Conservation (phyloP, 2,113 vertebrate genomes). For the Megaptera novaeangliae region DNA sequence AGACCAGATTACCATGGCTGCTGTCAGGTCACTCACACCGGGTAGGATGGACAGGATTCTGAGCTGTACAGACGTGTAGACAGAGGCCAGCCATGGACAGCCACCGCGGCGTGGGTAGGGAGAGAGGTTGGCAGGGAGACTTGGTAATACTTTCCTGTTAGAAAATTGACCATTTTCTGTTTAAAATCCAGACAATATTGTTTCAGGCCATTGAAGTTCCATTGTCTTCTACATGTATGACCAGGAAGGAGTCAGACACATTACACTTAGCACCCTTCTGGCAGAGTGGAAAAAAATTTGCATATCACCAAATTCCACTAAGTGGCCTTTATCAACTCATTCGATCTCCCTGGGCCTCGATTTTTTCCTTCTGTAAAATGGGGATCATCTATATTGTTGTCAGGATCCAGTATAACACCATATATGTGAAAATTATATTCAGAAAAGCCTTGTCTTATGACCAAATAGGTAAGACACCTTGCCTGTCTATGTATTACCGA, state of each 20-base stretch:
- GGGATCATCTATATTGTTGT: no score
- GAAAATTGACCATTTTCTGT: not conserved
- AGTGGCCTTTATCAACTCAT: not conserved
- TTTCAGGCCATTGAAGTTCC: not conserved
- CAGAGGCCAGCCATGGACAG: accelerated
- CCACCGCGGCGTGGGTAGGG: not conserved
- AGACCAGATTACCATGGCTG: not conserved
- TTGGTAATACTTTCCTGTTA: not conserved
- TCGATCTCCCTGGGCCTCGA: not conserved
- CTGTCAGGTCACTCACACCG: not conserved
- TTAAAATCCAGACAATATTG: not conserved
- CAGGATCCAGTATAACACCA: not conserved
- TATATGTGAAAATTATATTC: not conserved
- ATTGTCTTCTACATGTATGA: not conserved
- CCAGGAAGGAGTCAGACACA: not conserved
- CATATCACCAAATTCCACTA: not conserved
- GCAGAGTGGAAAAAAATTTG: not conserved
- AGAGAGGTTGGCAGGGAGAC: not conserved
- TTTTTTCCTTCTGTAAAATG: not conserved
- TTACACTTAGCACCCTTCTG: not conserved
- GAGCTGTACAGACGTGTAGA: accelerated
- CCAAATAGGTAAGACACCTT: not conserved
- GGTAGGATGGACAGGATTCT: not conserved
- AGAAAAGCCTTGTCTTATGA: not conserved
- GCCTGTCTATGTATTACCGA: not conserved